A percentile compares a stretch with the other conserved stretches of the same genome.
Evolutionary conservation across 2,797 vertebrate species (phyloP).

Genomic region (Brachyalestes nurse): DNA sequence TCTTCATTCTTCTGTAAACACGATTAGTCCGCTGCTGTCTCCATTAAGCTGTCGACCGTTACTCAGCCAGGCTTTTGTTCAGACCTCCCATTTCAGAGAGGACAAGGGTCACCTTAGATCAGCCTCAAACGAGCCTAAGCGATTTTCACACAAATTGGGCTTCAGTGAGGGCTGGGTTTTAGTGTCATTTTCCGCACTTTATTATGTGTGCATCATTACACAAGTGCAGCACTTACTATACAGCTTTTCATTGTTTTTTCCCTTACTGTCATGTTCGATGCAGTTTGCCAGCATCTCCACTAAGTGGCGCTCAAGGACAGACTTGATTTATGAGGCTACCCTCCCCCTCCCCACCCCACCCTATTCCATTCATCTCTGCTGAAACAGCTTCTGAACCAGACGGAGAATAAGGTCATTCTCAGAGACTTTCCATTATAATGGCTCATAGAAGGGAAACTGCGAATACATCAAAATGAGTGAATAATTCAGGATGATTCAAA

Average conservation of each 20-base stretch:
- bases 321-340: background rate
- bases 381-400: background rate
- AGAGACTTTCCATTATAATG: conserved; percentile 13
- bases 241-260: background rate
- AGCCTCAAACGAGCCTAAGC: too few relatives aligned
- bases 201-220: background rate
- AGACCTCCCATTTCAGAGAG: background rate
- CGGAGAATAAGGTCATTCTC: conserved; percentile 23
- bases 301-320: conserved; percentile 38
- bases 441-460: background rate
- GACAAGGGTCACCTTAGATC: conserved; percentile 11
- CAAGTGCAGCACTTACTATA: background rate
- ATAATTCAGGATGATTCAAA: conserved; percentile 32
- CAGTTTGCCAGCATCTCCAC: conserved; percentile 28
- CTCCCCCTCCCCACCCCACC: background rate
- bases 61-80: conserved; percentile 5
- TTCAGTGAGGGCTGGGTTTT: background rate
- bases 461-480: conserved; percentile 3
- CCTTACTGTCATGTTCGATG: conserved; percentile 2
- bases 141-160: conserved; percentile 4
- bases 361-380: background rate
- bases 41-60: background rate
- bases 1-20: background rate
- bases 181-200: background rate
- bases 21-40: conserved; percentile 36